Conservation (phyloP, 2,888 invertebrate genomes). For the Drosophila neonasuta region DNA sequence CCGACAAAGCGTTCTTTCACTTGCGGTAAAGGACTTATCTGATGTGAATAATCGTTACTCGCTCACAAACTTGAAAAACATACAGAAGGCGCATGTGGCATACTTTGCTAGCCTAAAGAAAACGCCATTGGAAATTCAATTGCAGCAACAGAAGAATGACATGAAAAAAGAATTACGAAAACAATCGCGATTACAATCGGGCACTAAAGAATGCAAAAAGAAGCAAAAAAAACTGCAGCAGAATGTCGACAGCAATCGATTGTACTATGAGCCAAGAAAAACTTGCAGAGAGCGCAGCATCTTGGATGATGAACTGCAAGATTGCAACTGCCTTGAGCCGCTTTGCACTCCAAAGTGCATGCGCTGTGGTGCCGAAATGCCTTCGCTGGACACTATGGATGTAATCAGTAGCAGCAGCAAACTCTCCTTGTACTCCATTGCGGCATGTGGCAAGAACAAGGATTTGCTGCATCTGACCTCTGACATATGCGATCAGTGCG, state of each 20-base stretch:
- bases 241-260: neutral
- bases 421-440: constrained; percentile 28
- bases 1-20: neutral
- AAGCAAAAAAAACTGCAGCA: neutral
- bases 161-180: neutral
- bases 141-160: neutral
- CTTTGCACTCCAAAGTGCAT: constrained; percentile 35
- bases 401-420: neutral
- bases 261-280: constrained; percentile 53
- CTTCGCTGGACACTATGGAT: neutral
- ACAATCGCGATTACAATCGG: neutral
- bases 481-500: constrained; percentile 49
- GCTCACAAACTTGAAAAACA: constrained; percentile 4
- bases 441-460: constrained; percentile 51
- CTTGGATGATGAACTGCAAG: neutral
- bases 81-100: constrained; percentile 19
- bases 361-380: constrained; percentile 39
- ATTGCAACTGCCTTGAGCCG: neutral
- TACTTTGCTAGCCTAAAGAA: neutral
- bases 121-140: neutral
- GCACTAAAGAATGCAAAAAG: neutral
- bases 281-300: constrained; percentile 45
- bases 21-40: neutral
- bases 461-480: constrained; percentile 1
- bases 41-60: constrained; percentile 38